Base-by-base conservation (phyloP, 2,888 invertebrate species). In the Griposia aprilina region DNA sequence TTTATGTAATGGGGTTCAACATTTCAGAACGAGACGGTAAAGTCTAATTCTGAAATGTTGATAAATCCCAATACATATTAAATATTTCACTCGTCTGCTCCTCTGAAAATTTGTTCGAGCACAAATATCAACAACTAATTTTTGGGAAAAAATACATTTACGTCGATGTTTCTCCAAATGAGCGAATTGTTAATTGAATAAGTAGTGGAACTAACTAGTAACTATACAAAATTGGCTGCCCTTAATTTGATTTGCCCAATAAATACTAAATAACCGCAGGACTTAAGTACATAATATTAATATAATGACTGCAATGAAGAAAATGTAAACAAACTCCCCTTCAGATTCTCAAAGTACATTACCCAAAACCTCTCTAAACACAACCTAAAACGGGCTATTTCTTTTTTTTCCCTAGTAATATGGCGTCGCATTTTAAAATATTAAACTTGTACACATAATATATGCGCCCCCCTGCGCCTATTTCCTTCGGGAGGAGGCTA, bases 371-470 rank as follows among this genome's bases (percentile, higher is more conserved):
- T 73, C 60, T 63, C 73, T 68, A 72, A 79, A 76, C 65, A 45
- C 69, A 69, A 71, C 69, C 75, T 30, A 69, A 77, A 81, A 69
- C 52, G 41, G 59, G 66, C 48, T 83, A 75, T 81, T 88, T 88
- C 72, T 89, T 84, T 88, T 88, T 88, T 87, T 83, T 78, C 78
- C 59, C 67, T 65, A 78, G 80, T 90, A 90, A 89, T 89, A 91
- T 90, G 84, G 85, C 87, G 84, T 86, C 85, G 87, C 88, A 91
- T 93, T 93, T 93, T 92, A 92, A 92, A 91, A 92, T 94, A 93
- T 94, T 93, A 93, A 93, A 92, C 90, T 91, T 91, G 88, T 91
- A 90, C 88, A 74, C 88, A 90, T 93, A 93, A 94, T 92, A 92
- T 93, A 93, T 93, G 91, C 92, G 83, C 88, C 90, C 91, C 92